Percentiles rank a stretch among this genome's conserved stretches.
These are phyloP conservation scores for Tyto alba DNA, from an alignment of 2,113 vertebrate species.

Conservation along the genomic window DNA sequence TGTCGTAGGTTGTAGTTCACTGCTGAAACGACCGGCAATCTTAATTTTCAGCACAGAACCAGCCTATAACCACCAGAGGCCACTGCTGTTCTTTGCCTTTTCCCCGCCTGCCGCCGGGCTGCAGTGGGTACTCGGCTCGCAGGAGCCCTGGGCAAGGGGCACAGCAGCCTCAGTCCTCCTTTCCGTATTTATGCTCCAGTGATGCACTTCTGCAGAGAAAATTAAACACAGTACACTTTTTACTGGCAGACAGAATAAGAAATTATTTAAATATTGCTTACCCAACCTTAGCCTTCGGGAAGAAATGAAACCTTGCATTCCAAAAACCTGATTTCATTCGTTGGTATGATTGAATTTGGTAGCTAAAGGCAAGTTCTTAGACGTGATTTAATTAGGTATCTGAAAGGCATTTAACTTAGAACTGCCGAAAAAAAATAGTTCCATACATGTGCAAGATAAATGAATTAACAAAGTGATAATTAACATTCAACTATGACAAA, in stretches of 20 bases:
- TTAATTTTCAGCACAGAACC: not conserved
- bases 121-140: not conserved
- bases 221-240: not conserved
- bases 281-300: not conserved
- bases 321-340: not conserved
- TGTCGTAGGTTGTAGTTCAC: not conserved
- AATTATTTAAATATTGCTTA: not conserved
- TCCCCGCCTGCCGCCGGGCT: not conserved
- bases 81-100: conserved; percentile 30
- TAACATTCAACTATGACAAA: not conserved
- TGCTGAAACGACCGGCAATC: not conserved
- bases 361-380: not conserved
- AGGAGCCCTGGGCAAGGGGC: not conserved
- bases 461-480: not conserved
- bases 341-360: not conserved
- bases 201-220: not conserved
- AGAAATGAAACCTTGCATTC: not conserved
- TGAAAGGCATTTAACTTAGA: not conserved
- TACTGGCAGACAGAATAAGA: not conserved
- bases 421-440: not conserved
- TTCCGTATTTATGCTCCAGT: not conserved
- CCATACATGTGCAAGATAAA: not conserved
- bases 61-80: conserved; percentile 28
- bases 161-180: not conserved
- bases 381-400: not conserved